phyloP scores from a whole-genome alignment of 2,888 invertebrate genomes.

The Scaptodrosophila latifasciaeformis region DNA sequence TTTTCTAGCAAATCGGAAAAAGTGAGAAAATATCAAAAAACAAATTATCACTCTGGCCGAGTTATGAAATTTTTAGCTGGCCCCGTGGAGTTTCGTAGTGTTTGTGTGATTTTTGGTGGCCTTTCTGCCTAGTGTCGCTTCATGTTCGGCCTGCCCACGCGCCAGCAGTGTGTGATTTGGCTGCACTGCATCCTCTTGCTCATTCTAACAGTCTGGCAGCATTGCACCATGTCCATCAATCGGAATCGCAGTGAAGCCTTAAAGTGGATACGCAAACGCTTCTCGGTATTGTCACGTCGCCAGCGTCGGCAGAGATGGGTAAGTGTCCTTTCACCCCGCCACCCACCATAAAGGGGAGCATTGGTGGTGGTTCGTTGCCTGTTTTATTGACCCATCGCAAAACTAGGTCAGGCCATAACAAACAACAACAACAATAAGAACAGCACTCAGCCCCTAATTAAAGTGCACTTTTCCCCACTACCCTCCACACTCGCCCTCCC shows the following conservation, averaged over 20 bases:
- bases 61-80: slow-evolving; percentile 39
- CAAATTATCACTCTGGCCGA: slow-evolving; percentile 4
- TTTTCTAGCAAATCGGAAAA: too few relatives aligned
- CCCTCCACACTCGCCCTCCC: too few relatives aligned
- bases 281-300: too few relatives aligned
- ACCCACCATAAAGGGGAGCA: too few relatives aligned
- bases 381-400: background rate
- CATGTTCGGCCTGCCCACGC: slow-evolving; percentile 50
- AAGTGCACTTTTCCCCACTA: too few relatives aligned
- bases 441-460: slow-evolving; percentile 1
- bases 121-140: slow-evolving; percentile 21
- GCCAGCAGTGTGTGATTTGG: slow-evolving; percentile 49
- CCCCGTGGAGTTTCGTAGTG: slow-evolving; percentile 18
- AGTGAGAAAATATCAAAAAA: too few relatives aligned
- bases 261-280: slow-evolving; percentile 70
- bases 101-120: slow-evolving; percentile 16
- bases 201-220: slow-evolving; percentile 59
- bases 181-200: slow-evolving; percentile 67
- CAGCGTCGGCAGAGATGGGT: slow-evolving; percentile 28
- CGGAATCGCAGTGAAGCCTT: slow-evolving; percentile 61
- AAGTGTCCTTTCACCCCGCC: background rate
- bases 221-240: slow-evolving; percentile 63
- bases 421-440: too few relatives aligned
- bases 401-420: background rate
- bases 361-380: too few relatives aligned